Base-by-base conservation (phyloP, 2,113 vertebrate genomes). In the Odocoileus virginianus region DNA sequence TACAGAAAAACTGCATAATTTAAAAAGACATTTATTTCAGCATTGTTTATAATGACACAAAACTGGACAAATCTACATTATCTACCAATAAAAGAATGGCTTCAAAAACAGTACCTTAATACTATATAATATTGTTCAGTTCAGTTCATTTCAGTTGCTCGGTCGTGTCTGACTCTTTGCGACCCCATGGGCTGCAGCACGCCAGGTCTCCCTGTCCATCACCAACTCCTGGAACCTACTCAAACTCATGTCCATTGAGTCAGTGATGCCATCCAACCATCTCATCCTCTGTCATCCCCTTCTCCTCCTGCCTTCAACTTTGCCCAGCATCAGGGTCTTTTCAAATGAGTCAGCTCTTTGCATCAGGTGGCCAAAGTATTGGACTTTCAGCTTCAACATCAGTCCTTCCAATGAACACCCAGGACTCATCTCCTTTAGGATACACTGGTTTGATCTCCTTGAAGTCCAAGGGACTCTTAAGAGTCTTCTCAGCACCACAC, bases 21-120 rank as follows among this genome's bases (percentile, higher is more conserved):
- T 57, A 1, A 64, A 74, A 91, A 55, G n/a, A 36, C 52, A 92
- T 6, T 94, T 88, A 89, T 33, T 82, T 16, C 10, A 83, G 47
- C 50, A 95, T 36, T 90, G 17, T 58, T 83, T 84, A 93, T 90
- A 61, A 83, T 93, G 55, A 64, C 25, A 94, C 33, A 91, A 95
- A 96, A 84, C 52, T 43, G 45, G 45, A 83, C 27, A 95, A 89
- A 88, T 55, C 23, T 83, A 17, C 19, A 88, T 91, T 50, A 76
- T 28, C 25, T 71, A 45, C 23, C 55, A 89, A 40, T n/a, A 95
- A 54, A 91, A 23, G 54, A 92, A 92, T 67, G 50, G 7, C 52
- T 95, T 91, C 11, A 96, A 88, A 60, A 47, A 89, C 45, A 9
- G 88, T 13, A 78, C 27, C 45, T 92, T 58, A 96, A 94, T 79